Conservation (phyloP, 2,113 vertebrate genomes). For the Hemiprocne comata region DNA sequence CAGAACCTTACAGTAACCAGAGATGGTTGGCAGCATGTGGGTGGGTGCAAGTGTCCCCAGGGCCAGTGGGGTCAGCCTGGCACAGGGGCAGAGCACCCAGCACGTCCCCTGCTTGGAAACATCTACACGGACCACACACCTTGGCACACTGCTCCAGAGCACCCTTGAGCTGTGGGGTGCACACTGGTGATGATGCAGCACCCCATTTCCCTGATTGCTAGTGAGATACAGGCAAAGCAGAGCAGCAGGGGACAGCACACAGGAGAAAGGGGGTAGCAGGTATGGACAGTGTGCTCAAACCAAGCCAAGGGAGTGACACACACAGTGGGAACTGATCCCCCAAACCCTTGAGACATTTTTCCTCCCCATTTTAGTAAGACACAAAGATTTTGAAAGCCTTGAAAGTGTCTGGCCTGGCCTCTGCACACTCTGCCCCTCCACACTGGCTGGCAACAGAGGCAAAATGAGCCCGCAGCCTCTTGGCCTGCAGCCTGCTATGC, state of each 20-base stretch:
- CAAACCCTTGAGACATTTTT: background rate
- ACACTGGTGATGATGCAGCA: background rate
- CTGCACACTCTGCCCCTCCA: background rate
- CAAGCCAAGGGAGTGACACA: background rate
- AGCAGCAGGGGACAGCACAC: background rate
- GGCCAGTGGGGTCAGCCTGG: background rate
- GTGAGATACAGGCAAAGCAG: background rate
- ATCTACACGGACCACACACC: fast-evolving
- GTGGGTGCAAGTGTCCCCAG: background rate
- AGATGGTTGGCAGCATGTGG: fast-evolving
- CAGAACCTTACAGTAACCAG: background rate
- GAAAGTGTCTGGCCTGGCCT: background rate
- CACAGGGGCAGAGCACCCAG: background rate
- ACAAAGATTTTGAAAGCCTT: background rate
- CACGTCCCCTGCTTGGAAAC: background rate
- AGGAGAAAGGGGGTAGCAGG: background rate
- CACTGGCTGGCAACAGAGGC: background rate
- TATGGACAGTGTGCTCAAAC: background rate
- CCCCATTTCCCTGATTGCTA: background rate
- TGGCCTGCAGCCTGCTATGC: background rate
- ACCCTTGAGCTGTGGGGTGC: too few species aligned
- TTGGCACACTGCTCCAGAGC: background rate
- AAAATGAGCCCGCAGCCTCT: background rate
- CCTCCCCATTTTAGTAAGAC: background rate
- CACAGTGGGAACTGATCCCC: background rate